Evolutionary conservation across 2,888 invertebrate species (phyloP).

Genomic region (Epinotia bilunana): DNA sequence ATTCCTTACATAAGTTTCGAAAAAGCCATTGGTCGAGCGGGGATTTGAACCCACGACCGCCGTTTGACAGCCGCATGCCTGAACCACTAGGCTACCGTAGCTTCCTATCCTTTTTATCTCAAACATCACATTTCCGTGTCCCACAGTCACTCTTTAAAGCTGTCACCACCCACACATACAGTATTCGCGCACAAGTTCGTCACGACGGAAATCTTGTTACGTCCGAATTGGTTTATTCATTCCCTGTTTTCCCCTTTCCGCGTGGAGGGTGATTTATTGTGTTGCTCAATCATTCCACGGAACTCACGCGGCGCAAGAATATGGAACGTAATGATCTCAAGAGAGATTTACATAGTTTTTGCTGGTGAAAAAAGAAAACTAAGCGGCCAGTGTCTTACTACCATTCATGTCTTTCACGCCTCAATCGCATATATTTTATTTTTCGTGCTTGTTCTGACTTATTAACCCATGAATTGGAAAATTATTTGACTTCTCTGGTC

Average conservation of each 20-base stretch:
- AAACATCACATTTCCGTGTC: too few species aligned
- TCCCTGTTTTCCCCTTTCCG: conserved; percentile 25
- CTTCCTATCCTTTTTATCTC: too few species aligned
- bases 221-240: conserved; percentile 30
- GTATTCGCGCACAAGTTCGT: background rate
- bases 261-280: conserved; percentile 33
- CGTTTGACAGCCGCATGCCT: too few species aligned
- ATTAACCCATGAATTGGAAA: too few species aligned
- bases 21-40: too few species aligned
- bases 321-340: background rate
- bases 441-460: too few species aligned
- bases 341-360: conserved; percentile 4
- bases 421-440: too few species aligned
- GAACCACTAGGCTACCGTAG: too few species aligned
- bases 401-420: background rate
- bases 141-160: too few species aligned
- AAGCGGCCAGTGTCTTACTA: background rate
- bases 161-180: background rate
- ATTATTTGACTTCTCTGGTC: too few species aligned
- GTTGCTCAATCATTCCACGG: conserved; percentile 34
- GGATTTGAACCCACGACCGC: too few species aligned
- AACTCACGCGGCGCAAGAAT: conserved; percentile 3
- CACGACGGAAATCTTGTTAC: conserved; percentile 28
- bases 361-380: background rate
- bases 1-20: too few species aligned